Conservation (phyloP, 2,797 vertebrate genomes). For the Perodicticus potto region DNA sequence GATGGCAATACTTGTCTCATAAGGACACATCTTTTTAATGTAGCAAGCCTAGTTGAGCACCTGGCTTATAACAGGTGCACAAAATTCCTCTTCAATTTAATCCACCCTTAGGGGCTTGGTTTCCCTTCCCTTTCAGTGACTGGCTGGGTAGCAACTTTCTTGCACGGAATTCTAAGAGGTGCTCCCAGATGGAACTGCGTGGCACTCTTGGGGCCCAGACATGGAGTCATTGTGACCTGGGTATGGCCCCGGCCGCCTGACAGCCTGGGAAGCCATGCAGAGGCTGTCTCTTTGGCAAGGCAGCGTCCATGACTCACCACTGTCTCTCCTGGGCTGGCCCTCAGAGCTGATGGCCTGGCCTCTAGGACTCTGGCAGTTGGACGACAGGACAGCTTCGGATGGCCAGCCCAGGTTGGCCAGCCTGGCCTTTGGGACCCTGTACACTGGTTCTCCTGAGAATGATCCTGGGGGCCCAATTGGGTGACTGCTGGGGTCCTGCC, state of each 20-base stretch:
- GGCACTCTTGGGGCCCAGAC: fast-evolving
- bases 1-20: fast-evolving
- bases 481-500: neutral
- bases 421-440: neutral
- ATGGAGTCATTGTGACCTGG: fast-evolving
- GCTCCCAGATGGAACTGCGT: fast-evolving
- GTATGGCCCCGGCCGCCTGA: fast-evolving
- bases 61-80: fast-evolving
- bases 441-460: neutral
- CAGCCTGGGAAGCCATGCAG: neutral
- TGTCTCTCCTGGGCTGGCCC: fast-evolving
- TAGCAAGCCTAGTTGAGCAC: fast-evolving
- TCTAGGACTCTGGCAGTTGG: neutral
- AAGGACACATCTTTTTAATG: neutral
- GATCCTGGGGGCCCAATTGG: neutral
- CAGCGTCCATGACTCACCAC: fast-evolving
- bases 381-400: neutral
- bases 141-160: fast-evolving
- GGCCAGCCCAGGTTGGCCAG: neutral
- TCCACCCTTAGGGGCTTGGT: fast-evolving
- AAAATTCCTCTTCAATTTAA: fast-evolving
- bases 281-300: fast-evolving
- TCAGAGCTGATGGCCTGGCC: neutral
- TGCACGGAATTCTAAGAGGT: neutral
- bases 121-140: neutral